Evolutionary conservation across 2,888 invertebrate genomes (phyloP).

Genomic region (Aphelenchoides bicaudatus): DNA sequence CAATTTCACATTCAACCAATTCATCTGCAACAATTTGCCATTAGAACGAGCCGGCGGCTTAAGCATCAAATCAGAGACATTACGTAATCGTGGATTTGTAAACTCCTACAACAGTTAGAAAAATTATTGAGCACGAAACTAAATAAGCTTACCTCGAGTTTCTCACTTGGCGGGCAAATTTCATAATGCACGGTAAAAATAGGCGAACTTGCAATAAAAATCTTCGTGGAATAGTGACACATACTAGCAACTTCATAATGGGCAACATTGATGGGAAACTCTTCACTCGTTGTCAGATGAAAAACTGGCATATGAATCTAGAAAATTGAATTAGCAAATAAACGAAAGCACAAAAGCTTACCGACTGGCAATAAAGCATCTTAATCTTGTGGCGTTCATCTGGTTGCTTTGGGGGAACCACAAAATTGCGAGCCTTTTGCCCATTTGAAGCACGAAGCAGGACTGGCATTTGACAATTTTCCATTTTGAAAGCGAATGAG

Average conservation of each 20-base stretch:
- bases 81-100: conserved; percentile 12
- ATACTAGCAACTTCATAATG: conserved; percentile 9
- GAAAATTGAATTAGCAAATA: background rate
- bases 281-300: conserved; percentile 10
- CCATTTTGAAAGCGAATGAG: conserved; percentile 8
- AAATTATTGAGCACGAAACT: conserved; percentile 9
- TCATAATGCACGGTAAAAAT: conserved; percentile 27
- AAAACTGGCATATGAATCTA: conserved; percentile 5
- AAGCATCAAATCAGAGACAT: conserved; percentile 20
- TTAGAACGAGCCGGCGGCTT: conserved; percentile 11
- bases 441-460: conserved; percentile 19
- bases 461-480: conserved; percentile 17
- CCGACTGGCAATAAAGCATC: background rate
- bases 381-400: conserved; percentile 9
- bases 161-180: conserved; percentile 19
- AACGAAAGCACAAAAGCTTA: background rate
- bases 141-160: conserved; percentile 25
- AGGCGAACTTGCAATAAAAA: conserved; percentile 21
- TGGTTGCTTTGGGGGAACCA: conserved; percentile 18
- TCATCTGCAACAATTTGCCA: conserved; percentile 19
- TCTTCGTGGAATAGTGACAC: background rate
- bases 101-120: background rate
- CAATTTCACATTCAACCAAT: conserved; percentile 21
- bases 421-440: conserved; percentile 1
- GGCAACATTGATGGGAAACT: conserved; percentile 4